Base-by-base conservation (phyloP, 2,888 invertebrate genomes). In the Omphaloscelis lunosa region DNA sequence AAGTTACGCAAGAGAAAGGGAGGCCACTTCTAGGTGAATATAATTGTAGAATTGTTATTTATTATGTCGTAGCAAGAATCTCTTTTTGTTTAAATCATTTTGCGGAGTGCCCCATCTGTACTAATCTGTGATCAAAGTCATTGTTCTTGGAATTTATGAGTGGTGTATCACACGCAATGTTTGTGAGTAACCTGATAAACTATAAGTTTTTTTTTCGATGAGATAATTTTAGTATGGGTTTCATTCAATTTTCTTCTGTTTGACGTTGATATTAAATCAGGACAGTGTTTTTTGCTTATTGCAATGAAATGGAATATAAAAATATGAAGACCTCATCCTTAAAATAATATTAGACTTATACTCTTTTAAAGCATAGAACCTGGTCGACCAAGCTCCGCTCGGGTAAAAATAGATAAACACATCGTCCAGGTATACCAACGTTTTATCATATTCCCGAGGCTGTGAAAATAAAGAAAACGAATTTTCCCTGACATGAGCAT, bases 131-230 rank as follows among this genome's bases (percentile, higher is more conserved):
- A 34, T 34, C 34, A 4, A 70, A 75, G 81, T 75, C 81, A 81
- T 81, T 84, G 76, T 83, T 81, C 73, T 65, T 2, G 6, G 83
- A 73, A 85, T 76, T 29, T 71, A 81, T 84, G 73, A 80, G 39
- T 20, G 23, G 12, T 62, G 39, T 76, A 75, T 72, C 67, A 82
- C 82, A 82, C 71, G 84, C 84, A 72, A 84, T 34, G 68, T 75
- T 79, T 53, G 27, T 56, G 17, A 51, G 41, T 75, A 58, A 80
- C 75, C 68, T n/a, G 27, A 51, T 63, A 58, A n/a, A 71, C 53
- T 62, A 23, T 20, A 63, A 53, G 23, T 39, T 78, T 68, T 69
- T 69, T 58, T 27, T 78, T n/a, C n/a, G 2, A 17, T 27, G 51
- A 67, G 9, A 51, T 29, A 51, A 39, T 29, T 11, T 2, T 17